phyloP scores from a whole-genome alignment of 2,113 vertebrate genomes.

The Engystomops pustulosus region DNA sequence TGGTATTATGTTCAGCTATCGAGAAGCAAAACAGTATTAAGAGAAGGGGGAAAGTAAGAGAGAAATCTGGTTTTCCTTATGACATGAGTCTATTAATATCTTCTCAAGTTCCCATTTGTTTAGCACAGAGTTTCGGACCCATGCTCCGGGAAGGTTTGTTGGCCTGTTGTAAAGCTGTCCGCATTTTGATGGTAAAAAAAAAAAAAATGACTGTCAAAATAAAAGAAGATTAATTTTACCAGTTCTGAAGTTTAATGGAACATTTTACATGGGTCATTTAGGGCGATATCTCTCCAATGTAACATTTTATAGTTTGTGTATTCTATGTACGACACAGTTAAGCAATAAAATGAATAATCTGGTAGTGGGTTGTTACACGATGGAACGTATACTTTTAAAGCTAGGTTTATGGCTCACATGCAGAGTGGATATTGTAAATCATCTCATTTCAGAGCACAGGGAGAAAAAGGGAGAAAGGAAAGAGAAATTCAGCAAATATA shows the following conservation, averaged over 20 bases:
- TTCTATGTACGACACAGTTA: slow-evolving; percentile 24
- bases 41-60: not conserved
- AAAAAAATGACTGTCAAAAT: slow-evolving; percentile 36
- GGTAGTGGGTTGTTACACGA: slow-evolving; percentile 31
- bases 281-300: slow-evolving; percentile 41
- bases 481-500: not conserved
- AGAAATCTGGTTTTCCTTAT: slow-evolving; percentile 35
- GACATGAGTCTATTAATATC: slow-evolving; percentile 45
- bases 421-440: slow-evolving; percentile 49
- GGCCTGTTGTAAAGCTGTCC: slow-evolving; percentile 39
- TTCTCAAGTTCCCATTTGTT: slow-evolving; percentile 21
- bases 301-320: slow-evolving; percentile 56
- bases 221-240: slow-evolving; percentile 30
- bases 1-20: slow-evolving; percentile 49
- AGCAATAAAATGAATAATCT: slow-evolving; percentile 34
- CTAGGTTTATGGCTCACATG: slow-evolving; percentile 44
- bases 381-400: slow-evolving; percentile 44
- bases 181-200: slow-evolving; percentile 22
- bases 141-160: not conserved
- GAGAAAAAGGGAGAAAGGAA: not conserved
- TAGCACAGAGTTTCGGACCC: not conserved
- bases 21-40: slow-evolving; percentile 26
- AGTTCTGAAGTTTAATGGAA: slow-evolving; percentile 32
- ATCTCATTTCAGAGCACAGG: not conserved
- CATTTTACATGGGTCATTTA: slow-evolving; percentile 50